Base-by-base conservation (phyloP, 2,888 invertebrate species). In the Clanis bilineata region DNA sequence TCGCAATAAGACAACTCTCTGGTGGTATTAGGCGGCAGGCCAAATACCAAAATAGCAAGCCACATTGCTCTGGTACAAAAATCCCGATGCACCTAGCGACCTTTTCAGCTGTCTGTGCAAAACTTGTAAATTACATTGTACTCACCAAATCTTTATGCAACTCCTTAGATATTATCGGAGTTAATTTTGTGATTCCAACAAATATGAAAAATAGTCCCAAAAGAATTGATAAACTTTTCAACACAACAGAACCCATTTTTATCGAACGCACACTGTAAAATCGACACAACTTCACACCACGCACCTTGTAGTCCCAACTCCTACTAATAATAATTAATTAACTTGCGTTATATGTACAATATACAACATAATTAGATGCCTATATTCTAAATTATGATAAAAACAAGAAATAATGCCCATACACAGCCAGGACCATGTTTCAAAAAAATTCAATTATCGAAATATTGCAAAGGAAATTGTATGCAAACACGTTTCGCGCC, bases 121-220 rank as follows among this genome's bases (percentile, higher is more conserved):
- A 64, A 61, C 56, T 62, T 56, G 63, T 60, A 60, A 58, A 66
- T 64, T 62, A 63, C 62, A 65, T 57, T 47, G 60, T 61, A 83
- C 96, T 95, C 90, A 98, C 98, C 96, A 98, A 94, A 92, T 98
- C 98, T 93, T 97, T 98, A 87, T 98, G 98, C 66, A 98, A 94
- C 89, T 98, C 98, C 93, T 97, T 97, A 76, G 97, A 98, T 70
- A 98, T 95, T 75, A 96, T 94, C 69, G 98, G 97, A 65, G 98
- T 96, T 66, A 98, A 90, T 92, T 98, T 98, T 80, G 98, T 96
- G 62, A 96, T 95, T 62, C 98, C 98, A 69, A 98, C 97, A 85
- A 98, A 98, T 79, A 98, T 95, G 87, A 98, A 98, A 93, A 98
- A 98, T 75, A 98, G 93, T 64, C 98, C 98, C 81, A 98, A 93